These are phyloP conservation scores for Gryon sp. DNA, from an alignment of 1,140 invertebrate species.

Conservation along the genomic window DNA sequence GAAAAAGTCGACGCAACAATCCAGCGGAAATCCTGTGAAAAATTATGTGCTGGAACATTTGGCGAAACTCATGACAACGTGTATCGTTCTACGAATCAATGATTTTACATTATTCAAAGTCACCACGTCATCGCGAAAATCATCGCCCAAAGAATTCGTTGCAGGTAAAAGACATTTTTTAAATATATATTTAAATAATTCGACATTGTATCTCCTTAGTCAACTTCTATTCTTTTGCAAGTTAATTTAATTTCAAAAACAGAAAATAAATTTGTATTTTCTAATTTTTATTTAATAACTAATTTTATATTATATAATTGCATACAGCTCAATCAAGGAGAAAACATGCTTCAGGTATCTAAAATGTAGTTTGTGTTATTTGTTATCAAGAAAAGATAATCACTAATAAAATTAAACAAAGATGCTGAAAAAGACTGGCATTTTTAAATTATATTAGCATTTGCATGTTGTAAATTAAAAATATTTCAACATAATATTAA, in stretches of 20 bases:
- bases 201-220: too few species aligned
- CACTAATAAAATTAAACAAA: too few species aligned
- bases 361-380: constrained; percentile 41
- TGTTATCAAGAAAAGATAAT: too few species aligned
- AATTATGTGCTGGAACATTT: constrained; percentile 86
- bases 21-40: constrained; percentile 81
- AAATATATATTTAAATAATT: too few species aligned
- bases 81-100: constrained; percentile 92
- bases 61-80: constrained; percentile 94
- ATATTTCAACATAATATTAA: too few species aligned
- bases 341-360: constrained; percentile 76
- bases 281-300: constrained; percentile 49
- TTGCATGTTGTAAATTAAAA: too few species aligned
- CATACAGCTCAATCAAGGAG: constrained; percentile 77
- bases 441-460: too few species aligned
- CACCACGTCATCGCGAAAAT: constrained; percentile 86
- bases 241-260: too few species aligned
- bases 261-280: too few species aligned
- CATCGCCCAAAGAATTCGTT: constrained; percentile 88
- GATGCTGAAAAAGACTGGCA: too few species aligned
- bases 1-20: constrained; percentile 69
- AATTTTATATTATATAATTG: constrained; percentile 70
- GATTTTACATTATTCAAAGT: constrained; percentile 93
- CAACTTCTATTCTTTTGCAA: too few species aligned
- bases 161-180: constrained; percentile 82